Conservation (phyloP, 2,888 invertebrate genomes). For the Argyra leucocephala region DNA sequence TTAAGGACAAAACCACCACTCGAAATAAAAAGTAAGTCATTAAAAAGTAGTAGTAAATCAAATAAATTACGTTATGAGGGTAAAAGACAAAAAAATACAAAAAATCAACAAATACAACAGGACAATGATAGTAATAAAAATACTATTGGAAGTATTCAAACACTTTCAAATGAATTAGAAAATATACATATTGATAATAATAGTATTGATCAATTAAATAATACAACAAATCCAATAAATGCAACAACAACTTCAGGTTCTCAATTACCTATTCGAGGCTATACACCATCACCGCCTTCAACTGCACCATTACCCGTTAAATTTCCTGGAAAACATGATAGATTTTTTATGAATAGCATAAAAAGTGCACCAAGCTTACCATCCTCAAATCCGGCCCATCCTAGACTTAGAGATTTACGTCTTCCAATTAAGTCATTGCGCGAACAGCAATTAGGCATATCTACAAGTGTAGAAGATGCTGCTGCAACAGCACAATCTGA, state of each 20-base stretch:
- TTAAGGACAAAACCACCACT: constrained; percentile 20
- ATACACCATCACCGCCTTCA: constrained; percentile 73
- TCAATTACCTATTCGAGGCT: constrained; percentile 58
- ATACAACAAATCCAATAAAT: constrained; percentile 47
- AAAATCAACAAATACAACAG: constrained; percentile 41
- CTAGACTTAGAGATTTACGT: constrained; percentile 62
- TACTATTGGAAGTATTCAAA: constrained; percentile 25
- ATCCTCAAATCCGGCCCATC: constrained; percentile 55
- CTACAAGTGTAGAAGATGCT: constrained; percentile 30
- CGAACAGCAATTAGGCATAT: constrained; percentile 30
- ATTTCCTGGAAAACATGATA: constrained; percentile 59
- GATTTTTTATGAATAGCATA: constrained; percentile 61
- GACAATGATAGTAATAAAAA: constrained; percentile 24
- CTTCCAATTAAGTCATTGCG: constrained; percentile 62
- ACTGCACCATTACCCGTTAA: constrained; percentile 75
- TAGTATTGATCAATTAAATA: constrained; percentile 39
- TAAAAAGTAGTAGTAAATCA: constrained; percentile 44
- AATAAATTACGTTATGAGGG: constrained; percentile 41
- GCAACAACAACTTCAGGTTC: constrained; percentile 45
- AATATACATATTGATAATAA: constrained; percentile 49
- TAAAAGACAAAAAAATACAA: constrained; percentile 40
- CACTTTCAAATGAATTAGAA: constrained; percentile 47
- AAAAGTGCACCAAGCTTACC: constrained; percentile 73
- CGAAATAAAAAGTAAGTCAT: constrained; percentile 11
- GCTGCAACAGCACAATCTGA: constrained; percentile 7